Evolutionary conservation across 2,888 invertebrate genomes (phyloP), one percentile per base, ranked within the genome.

Genomic region (Melinaea menophilus): DNA sequence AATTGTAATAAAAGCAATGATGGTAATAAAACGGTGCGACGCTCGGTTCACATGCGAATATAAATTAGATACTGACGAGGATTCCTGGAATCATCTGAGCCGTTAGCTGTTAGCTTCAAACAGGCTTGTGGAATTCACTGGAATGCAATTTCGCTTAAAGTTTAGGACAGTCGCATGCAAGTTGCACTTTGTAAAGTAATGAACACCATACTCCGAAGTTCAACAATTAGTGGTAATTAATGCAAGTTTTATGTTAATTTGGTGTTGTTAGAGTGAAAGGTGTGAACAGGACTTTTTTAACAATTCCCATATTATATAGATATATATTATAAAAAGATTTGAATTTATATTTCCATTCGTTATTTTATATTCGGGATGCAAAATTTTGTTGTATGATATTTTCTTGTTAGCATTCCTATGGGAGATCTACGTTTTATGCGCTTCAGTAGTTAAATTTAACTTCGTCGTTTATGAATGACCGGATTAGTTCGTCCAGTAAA

Each of bases 121-220:
- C 59, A 65, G 58, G 62, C 58, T 55, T 65, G 65, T 55, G 65
- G 67, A 61, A 55, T 56, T 56, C 57, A 37, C 55, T n/a, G 67
- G 67, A 67, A 67, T 67, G 65, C 59, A 67, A 67, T 67, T 65
- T 65, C 58, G 61, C 54, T 61, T 59, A 67, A 51, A 51, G 51
- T 51, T 51, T 51, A 51, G 51, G 51, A 51, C 51, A 51, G 51
- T 51, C 51, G 51, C 51, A 51, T 51, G 31, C 51, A 31, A 51
- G 31, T 51, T 51, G 51, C 51, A 31, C 31, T 41, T 41, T 9
- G 41, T 41, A 41, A 41, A 31, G 31, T 11, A 51, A 31, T 31
- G 51, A 51, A 51, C 41, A 41, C 41, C 41, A 41, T 41, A 41
- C 9, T 9, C 41, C 41, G 41, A 41, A 41, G 41, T 41, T 41